phyloP scores from a whole-genome alignment of 2,888 invertebrate species.

The Dusona sp. region DNA sequence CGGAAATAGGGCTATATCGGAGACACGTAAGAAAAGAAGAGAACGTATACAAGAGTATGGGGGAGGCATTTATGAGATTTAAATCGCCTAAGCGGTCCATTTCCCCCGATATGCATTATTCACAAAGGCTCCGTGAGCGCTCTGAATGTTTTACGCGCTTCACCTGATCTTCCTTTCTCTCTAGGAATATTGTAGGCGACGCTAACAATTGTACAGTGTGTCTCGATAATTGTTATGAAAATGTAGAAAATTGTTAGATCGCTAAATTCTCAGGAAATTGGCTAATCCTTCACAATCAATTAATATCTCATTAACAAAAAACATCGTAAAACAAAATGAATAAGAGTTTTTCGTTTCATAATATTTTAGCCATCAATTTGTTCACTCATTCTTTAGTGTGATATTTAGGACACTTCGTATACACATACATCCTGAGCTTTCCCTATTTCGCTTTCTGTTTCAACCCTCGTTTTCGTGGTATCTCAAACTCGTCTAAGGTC shows the following conservation, averaged over 20 bases:
- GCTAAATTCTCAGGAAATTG: not conserved
- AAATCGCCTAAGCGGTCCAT: slow-evolving; percentile 84
- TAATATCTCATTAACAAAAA: not conserved
- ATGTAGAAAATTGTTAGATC: not conserved
- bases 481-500: slow-evolving; percentile 41
- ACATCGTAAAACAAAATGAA: not conserved
- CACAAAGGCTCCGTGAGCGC: slow-evolving; percentile 77
- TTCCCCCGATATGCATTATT: slow-evolving; percentile 83
- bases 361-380: not conserved
- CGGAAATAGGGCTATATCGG: slow-evolving; percentile 19
- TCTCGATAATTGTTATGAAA: not conserved
- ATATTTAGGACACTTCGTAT: slow-evolving; percentile 1
- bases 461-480: slow-evolving; percentile 35
- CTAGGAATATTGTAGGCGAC: slow-evolving; percentile 37
- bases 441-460: slow-evolving; percentile 60
- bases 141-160: slow-evolving; percentile 80
- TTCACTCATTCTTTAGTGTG: not conserved
- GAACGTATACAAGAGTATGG: slow-evolving; percentile 5
- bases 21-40: not conserved
- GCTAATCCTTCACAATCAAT: not conserved
- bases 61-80: slow-evolving; percentile 82
- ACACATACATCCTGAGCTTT: slow-evolving; percentile 13
- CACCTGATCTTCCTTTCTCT: slow-evolving; percentile 66
- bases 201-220: slow-evolving; percentile 3
- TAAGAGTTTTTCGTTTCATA: not conserved